Evolutionary conservation across 2,797 vertebrate species (phyloP), one percentile per base, ranked within the genome.

Genomic region (Coreius guichenoti): DNA sequence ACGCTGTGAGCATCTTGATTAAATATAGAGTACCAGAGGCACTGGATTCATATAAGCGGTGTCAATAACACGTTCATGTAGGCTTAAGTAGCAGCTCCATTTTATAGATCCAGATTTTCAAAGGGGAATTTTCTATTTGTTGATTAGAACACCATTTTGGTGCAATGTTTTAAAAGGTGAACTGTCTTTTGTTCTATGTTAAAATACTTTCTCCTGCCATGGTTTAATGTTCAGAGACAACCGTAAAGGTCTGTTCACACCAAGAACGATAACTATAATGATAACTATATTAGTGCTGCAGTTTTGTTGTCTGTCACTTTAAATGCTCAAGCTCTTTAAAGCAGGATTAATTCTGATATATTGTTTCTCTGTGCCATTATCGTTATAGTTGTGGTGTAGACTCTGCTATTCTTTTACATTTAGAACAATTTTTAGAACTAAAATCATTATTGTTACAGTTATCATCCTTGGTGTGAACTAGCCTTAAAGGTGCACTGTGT

Each of bases 21-120:
- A 89, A 85, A 86, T 86, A 74, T 78, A 84, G 79, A 63, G 67
- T 36, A 17, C 13, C 61, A 74, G 67, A 63, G 61, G 26, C 54
- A 82, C 72, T 49, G 29, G 49, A 39, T 65, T 72, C 73, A 49
- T 84, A 75, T 65, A 81, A 88, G 19, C 78, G n/a, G 33, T 72
- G 8, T 74, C 49, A 63, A 63, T 29, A 14, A 49, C 61, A 67
- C 19, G 9, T 63, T 73, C 17, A 63, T 61, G 12, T 43, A 23
- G 13, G 16, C 31, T 1, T 69, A 56, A 43, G 16, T 17, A 45
- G 43, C 16, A 45, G 74, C 49, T 58, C 31, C 13, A 31, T 58
- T 72, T 54, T 39, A 5, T 11, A 74, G 43, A 23, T 31, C 13
- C 79, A 33, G 9, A 54, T 75, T 75, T 54, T 51, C 13, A 47